A percentile compares a stretch with the other conserved stretches of the same genome.
Conservation (phyloP, 2,888 invertebrate genomes). For the Ceraclea dissimilis region DNA sequence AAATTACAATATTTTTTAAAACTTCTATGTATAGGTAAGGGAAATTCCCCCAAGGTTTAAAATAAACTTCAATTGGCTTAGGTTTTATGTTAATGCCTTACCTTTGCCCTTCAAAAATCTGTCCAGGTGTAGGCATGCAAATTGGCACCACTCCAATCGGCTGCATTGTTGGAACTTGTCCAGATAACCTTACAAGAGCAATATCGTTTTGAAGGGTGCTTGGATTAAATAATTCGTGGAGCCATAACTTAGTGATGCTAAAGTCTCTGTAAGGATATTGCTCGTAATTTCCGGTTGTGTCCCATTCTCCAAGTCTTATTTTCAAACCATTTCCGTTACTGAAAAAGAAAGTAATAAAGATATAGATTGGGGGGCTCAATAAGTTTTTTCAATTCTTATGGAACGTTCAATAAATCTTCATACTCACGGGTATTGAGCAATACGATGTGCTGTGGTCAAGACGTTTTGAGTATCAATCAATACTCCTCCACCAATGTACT, state of each 20-base stretch:
- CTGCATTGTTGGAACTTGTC: conserved; percentile 40
- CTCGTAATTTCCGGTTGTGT: conserved; percentile 57
- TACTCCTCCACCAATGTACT: conserved; percentile 66
- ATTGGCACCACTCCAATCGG: conserved; percentile 49
- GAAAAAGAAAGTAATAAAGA: conserved; percentile 6
- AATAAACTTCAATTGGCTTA: too few species aligned
- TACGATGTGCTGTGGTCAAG: conserved; percentile 67
- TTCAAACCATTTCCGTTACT: conserved; percentile 41
- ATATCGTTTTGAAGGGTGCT: conserved; percentile 73
- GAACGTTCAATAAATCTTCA: too few species aligned
- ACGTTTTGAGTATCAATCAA: conserved; percentile 60
- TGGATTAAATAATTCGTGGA: conserved; percentile 60
- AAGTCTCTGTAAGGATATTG: conserved; percentile 59
- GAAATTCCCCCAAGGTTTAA: too few species aligned
- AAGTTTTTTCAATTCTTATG: too few species aligned
- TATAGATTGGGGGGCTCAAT: too few species aligned
- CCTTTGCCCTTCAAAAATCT: conserved; percentile 46
- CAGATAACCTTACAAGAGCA: conserved; percentile 65
- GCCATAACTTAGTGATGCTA: conserved; percentile 48
- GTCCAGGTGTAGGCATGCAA: conserved; percentile 48
- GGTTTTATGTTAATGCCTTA: conserved; percentile 25
- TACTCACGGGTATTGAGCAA: conserved; percentile 52
- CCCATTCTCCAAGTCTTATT: conserved; percentile 71
- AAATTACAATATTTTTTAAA: too few species aligned
- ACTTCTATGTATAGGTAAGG: too few species aligned